These are phyloP conservation scores for Diplazon laetatorius DNA, from an alignment of 2,888 invertebrate genomes.

Conservation along the genomic window DNA sequence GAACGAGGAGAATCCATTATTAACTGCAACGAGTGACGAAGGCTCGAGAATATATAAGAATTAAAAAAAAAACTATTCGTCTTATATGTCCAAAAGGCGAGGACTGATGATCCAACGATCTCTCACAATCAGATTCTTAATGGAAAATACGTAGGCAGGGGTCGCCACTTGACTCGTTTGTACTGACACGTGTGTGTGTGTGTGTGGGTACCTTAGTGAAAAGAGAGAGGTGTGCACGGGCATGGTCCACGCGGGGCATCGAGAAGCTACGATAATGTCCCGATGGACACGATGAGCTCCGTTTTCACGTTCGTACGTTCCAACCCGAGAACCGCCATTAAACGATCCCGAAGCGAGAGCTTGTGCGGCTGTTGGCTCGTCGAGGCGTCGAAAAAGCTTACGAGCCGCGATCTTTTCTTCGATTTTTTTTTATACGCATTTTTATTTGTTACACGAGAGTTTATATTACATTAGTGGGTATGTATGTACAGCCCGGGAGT, in stretches of 20 bases:
- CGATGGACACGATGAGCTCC: slow-evolving; percentile 58
- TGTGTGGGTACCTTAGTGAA: not conserved
- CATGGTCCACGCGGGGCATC: not conserved
- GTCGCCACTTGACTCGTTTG: slow-evolving; percentile 33
- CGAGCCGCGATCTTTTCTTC: slow-evolving; percentile 19
- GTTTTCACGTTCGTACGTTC: slow-evolving; percentile 50
- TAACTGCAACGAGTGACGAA: too few species aligned
- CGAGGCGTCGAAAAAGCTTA: slow-evolving; percentile 45
- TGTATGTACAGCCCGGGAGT: slow-evolving; percentile 23
- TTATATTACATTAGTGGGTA: slow-evolving; percentile 22
- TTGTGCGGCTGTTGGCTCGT: slow-evolving; percentile 39
- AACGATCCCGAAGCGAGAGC: slow-evolving; percentile 37
- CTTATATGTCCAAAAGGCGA: slow-evolving; percentile 42
- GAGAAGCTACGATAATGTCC: slow-evolving; percentile 60
- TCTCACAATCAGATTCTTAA: slow-evolving; percentile 41
- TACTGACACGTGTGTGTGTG: slow-evolving; percentile 1
- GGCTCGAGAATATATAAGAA: too few species aligned
- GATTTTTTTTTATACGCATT: slow-evolving; percentile 21
- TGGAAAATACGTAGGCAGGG: slow-evolving; percentile 49
- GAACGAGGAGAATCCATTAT: too few species aligned
- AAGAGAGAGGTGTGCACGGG: slow-evolving; percentile 3
- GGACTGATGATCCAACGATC: slow-evolving; percentile 59
- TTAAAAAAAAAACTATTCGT: slow-evolving; percentile 42
- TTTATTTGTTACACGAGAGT: slow-evolving; percentile 4
- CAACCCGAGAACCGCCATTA: slow-evolving; percentile 35